Conservation (phyloP, 2,888 invertebrate genomes). For the Pandemis cinnamomeana region DNA sequence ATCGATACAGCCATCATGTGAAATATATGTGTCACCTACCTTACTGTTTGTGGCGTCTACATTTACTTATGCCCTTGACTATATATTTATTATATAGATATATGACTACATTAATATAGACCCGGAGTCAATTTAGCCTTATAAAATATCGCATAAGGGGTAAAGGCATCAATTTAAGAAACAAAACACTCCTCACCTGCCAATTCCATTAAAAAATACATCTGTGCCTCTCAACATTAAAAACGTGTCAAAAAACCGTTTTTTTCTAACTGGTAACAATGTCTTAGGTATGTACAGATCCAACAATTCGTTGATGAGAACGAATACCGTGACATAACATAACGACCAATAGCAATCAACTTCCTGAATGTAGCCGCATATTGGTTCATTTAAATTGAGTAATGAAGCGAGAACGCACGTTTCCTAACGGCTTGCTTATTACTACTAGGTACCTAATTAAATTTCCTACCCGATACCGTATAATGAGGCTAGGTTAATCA, state of each 20-base stretch:
- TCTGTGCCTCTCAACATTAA: no score
- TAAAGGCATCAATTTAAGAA: not conserved
- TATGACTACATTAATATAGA: no score
- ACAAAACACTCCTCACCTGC: not conserved
- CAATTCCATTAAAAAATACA: no score
- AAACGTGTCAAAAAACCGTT: not conserved
- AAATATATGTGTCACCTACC: no score
- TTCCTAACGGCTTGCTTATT: constrained; percentile 38
- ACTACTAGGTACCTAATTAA: constrained; percentile 22
- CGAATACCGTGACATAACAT: not conserved
- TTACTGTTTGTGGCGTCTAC: no score
- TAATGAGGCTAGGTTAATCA: not conserved
- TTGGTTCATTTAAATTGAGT: constrained; percentile 15
- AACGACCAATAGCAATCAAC: constrained; percentile 3
- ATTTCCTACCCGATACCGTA: constrained; percentile 19
- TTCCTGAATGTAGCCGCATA: constrained; percentile 13
- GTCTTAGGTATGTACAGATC: not conserved
- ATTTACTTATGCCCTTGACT: no score
- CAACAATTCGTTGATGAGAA: not conserved
- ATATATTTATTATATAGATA: no score
- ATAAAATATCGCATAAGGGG: not conserved
- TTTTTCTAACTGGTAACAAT: not conserved
- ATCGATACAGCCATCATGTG: no score
- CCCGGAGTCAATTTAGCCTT: no score
- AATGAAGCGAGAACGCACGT: constrained; percentile 21